Percentiles rank a stretch among this genome's conserved stretches.
These are phyloP conservation scores for Orgyia antiqua DNA, from an alignment of 2,888 invertebrate genomes.

Conservation along the genomic window DNA sequence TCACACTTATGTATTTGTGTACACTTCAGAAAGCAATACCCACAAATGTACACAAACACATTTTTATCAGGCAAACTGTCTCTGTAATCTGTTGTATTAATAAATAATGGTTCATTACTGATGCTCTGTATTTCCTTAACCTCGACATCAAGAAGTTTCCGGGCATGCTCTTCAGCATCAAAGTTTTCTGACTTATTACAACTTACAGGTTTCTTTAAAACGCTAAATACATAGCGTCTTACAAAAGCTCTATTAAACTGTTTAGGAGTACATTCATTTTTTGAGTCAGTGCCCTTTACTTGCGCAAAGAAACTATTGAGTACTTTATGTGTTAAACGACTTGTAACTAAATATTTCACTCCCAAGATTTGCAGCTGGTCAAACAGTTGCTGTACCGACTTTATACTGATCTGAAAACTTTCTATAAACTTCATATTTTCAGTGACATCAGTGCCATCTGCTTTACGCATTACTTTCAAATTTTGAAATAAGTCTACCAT, in stretches of 20 bases:
- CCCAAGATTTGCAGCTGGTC: constrained; percentile 20
- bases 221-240: constrained; percentile 13
- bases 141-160: constrained; percentile 9
- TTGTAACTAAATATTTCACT: constrained; percentile 13
- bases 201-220: constrained; percentile 17
- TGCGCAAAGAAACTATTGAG: constrained; percentile 11
- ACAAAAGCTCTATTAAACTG: constrained; percentile 14
- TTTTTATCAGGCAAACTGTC: constrained; percentile 16
- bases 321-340: constrained; percentile 11
- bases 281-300: constrained; percentile 1
- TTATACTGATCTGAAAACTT: constrained; percentile 27
- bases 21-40: constrained; percentile 20
- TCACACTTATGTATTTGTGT: constrained; percentile 15
- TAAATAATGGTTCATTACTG: constrained; percentile 8
- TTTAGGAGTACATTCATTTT: constrained; percentile 13
- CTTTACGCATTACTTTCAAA: constrained; percentile 25
- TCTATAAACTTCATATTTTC: constrained; percentile 23
- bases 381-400: constrained; percentile 23
- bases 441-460: constrained; percentile 21
- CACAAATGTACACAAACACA: constrained; percentile 16
- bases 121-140: constrained; percentile 2
- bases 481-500: constrained; percentile 24
- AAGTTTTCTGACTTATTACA: constrained; percentile 5
- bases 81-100: constrained; percentile 19
- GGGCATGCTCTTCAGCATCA: constrained; percentile 10